Evolutionary conservation across 1,140 invertebrate genomes (phyloP), one percentile per base, ranked within the genome.

Genomic region (Proales similis): DNA sequence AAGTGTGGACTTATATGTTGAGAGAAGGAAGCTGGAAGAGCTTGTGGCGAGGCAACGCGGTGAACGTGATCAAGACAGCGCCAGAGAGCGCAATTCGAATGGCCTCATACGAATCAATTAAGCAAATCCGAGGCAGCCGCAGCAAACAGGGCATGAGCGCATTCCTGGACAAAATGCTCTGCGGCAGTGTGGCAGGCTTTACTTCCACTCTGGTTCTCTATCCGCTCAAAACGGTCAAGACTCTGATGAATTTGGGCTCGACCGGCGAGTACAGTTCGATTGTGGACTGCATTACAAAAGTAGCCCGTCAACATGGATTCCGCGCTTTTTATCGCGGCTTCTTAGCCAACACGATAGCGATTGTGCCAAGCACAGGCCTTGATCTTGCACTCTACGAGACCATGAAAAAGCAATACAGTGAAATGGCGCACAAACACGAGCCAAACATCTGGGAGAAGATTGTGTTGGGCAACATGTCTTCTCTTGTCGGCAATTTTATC

Each of bases 21-120:
- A 82, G 83, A 42, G 94, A 99, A 77, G 94, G 95, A 65, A 94
- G 94, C 19, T 69, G 86, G 6, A 77, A 73, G 20, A 88, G 89
- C 49, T 76, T 98, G 47, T 98, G 94, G 94, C 79, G 93, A 68
- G 94, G 95, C 26, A 99, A 99, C 76, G 90, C 90, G 38, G 90
- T 98, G 66, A 98, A 98, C 75, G 90, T 98, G 33, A 78, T 96
- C 64, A 98, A 99, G 81, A 98, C 99, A 67, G 93, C 90, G 0
- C 94, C 94, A 0, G 95, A 99, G 77, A 88, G 90, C 2, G 93
- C 93, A 0, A 75, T 98, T 1, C 98, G 98, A 74, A 98, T 99
- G 72, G 89, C 90, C 74, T 88, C 89, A 1, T 99, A 98, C 77
- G 95, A 99, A 74, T 87, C 95, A 77, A 46, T 61, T 5, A 61